Evolutionary conservation across 2,113 vertebrate genomes (phyloP).

Genomic region (Melanerpes aurifrons): DNA sequence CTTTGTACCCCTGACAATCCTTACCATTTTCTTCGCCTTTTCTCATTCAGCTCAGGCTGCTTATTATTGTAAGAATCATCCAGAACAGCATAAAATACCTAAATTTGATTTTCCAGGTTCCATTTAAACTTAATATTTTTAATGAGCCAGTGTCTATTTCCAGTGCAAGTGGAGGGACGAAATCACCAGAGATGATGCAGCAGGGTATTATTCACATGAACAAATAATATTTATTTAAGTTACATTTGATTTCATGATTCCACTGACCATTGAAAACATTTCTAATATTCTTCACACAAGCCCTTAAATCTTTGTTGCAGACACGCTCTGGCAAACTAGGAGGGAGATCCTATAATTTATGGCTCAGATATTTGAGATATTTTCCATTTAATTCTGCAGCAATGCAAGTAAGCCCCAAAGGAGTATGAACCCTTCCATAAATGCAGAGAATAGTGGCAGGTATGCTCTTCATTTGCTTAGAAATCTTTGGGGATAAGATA

Average conservation of each 20-base stretch:
- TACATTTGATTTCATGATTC: not conserved
- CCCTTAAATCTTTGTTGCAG: not conserved
- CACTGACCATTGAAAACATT: not conserved
- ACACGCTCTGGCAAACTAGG: not conserved
- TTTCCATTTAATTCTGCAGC: not conserved
- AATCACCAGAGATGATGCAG: not conserved
- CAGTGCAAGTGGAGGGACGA: fast-evolving
- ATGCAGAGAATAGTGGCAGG: not conserved
- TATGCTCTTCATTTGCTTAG: not conserved
- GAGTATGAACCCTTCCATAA: not conserved
- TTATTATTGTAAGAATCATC: not conserved
- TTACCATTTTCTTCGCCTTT: not conserved
- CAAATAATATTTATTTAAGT: not conserved
- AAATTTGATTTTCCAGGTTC: not conserved
- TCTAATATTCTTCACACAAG: not conserved
- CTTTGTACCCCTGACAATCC: not conserved
- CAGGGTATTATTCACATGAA: not conserved
- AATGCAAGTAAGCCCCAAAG: not conserved
- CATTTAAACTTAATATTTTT: not conserved
- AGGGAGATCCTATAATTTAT: not conserved
- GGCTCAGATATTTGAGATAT: not conserved
- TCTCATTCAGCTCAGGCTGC: not conserved
- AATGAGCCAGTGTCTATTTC: not conserved
- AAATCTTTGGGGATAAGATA: not conserved
- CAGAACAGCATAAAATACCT: not conserved